phyloP scores from a whole-genome alignment of 92 coral and sea anemone species.

The Hydrozoanthus gracilis region DNA sequence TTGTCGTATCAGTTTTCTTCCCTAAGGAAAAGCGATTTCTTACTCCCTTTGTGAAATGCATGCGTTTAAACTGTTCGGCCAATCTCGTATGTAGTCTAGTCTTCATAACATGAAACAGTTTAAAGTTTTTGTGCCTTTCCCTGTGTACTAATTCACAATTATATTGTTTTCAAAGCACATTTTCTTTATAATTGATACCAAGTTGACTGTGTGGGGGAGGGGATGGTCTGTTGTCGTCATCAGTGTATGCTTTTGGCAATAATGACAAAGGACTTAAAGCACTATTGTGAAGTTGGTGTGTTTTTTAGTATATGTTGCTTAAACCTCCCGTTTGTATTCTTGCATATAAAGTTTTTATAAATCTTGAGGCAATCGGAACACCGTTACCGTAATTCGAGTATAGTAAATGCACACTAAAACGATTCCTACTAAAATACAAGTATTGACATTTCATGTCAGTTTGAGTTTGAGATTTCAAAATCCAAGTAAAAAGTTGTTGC shows the following conservation, averaged over 20 bases:
- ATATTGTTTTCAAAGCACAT: not conserved
- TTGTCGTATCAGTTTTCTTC: slow-evolving; percentile 12
- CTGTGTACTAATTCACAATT: too few species aligned
- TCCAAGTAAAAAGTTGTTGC: not conserved
- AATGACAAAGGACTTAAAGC: slow-evolving; percentile 10
- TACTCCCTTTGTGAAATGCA: too few species aligned
- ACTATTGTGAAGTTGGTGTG: not conserved
- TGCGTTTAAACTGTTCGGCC: not conserved
- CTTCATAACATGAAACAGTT: too few species aligned
- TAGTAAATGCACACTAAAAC: slow-evolving; percentile 2
- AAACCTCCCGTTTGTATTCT: not conserved
- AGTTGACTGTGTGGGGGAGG: slow-evolving; percentile 8
- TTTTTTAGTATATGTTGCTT: slow-evolving; percentile 21
- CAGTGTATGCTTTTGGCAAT: not conserved
- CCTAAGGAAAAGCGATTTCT: not conserved
- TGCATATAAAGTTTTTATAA: too few species aligned
- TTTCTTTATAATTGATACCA: not conserved
- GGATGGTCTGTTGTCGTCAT: slow-evolving; percentile 20
- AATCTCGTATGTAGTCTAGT: not conserved
- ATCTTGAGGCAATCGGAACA: too few species aligned
- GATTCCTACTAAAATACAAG: too few species aligned
- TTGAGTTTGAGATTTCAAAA: not conserved
- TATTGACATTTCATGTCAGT: too few species aligned
- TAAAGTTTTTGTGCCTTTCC: too few species aligned
- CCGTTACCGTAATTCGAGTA: not conserved